Percentiles rank a stretch among this genome's conserved stretches.
phyloP scores from a whole-genome alignment of 2,113 vertebrate species.

The Rhinichthys klamathensis region DNA sequence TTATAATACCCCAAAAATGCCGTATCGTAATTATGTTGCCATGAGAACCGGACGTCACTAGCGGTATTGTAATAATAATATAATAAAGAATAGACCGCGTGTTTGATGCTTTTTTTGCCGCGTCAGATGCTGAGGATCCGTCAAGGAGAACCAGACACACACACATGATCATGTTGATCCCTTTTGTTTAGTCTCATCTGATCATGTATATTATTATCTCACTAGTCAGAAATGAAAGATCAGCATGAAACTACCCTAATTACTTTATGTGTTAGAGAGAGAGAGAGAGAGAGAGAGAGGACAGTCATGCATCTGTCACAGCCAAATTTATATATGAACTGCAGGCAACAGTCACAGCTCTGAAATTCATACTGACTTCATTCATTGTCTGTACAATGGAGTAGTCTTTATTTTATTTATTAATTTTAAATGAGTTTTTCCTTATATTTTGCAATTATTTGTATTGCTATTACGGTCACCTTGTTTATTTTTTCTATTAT shows the following conservation, averaged over 20 bases:
- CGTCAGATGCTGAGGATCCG: background rate
- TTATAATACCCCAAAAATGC: background rate
- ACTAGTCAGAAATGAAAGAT: background rate
- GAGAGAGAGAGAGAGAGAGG: background rate
- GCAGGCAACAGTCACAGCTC: background rate
- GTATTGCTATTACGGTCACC: background rate
- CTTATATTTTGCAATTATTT: background rate
- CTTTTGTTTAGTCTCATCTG: background rate
- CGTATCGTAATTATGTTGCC: background rate
- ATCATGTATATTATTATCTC: background rate
- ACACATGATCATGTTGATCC: too few species aligned
- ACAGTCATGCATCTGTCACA: conserved; percentile 13
- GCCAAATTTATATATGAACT: conserved; percentile 1
- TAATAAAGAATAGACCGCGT: background rate
- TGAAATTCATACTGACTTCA: background rate
- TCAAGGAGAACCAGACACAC: background rate
- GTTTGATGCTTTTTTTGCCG: background rate
- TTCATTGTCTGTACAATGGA: background rate
- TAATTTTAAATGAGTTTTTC: background rate
- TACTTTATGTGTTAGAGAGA: background rate
- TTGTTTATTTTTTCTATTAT: background rate
- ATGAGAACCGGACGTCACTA: background rate
- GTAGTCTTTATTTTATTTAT: background rate
- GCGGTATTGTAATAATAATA: background rate
- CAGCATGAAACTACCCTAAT: background rate